These are phyloP conservation scores for Chrysopa pallens DNA, from an alignment of 1,140 invertebrate species.

Conservation along the genomic window DNA sequence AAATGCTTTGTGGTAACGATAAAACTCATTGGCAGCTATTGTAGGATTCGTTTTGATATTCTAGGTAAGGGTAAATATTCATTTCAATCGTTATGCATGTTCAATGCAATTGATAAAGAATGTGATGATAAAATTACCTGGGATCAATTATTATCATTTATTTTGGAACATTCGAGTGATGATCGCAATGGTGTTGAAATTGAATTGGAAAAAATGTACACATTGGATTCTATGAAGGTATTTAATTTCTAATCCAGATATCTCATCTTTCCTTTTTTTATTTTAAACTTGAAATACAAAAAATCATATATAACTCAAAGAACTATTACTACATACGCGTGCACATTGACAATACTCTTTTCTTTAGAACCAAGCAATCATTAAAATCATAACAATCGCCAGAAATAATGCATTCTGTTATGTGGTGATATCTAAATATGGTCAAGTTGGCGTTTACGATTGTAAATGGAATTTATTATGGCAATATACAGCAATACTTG, in stretches of 20 bases:
- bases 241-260: too few species aligned
- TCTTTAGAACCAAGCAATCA: conserved; percentile 31
- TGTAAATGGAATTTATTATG: conserved; percentile 25
- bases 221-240: background rate
- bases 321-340: conserved; percentile 7
- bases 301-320: conserved; percentile 6
- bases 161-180: conserved; percentile 8
- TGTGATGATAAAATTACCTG: conserved; percentile 10
- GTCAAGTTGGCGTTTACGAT: conserved; percentile 30
- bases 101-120: conserved; percentile 9
- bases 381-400: conserved; percentile 30
- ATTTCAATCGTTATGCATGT: conserved; percentile 9
- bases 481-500: conserved; percentile 26
- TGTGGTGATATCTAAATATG: conserved; percentile 28
- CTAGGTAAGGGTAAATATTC: conserved; percentile 9
- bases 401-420: conserved; percentile 31
- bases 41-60: too few species aligned
- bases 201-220: too few species aligned
- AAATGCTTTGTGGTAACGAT: too few species aligned
- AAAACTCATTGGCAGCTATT: too few species aligned
- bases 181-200: background rate
- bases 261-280: too few species aligned
- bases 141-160: conserved; percentile 15
- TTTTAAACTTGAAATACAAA: too few species aligned
- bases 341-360: too few species aligned